A percentile compares a stretch with the other conserved stretches of the same genome.
Conservation (phyloP, 2,113 vertebrate species). For the Melospiza melodia region DNA sequence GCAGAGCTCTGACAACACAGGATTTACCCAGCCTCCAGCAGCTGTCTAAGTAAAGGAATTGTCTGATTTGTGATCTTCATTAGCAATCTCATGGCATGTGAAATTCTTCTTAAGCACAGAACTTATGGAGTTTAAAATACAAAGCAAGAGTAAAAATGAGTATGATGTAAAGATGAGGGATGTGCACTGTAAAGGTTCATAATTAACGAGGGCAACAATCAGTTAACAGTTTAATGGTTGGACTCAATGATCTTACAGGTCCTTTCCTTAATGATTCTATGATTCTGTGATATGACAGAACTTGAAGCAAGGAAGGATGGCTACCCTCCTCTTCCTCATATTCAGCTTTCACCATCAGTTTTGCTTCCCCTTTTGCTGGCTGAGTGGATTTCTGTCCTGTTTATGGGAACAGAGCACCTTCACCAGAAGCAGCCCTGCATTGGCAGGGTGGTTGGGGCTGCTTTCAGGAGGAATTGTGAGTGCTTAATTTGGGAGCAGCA, state of each 20-base stretch:
- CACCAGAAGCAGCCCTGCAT: rapidly evolving
- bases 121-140: neutral
- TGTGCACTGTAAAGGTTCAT: rapidly evolving
- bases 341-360: neutral
- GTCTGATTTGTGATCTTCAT: neutral
- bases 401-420: neutral
- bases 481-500: neutral
- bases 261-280: neutral
- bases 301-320: neutral
- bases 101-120: neutral
- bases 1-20: neutral
- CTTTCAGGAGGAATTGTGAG: neutral
- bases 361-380: neutral
- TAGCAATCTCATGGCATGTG: neutral
- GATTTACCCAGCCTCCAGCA: neutral
- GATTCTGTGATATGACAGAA: neutral
- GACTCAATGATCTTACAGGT: neutral
- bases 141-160: neutral
- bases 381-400: neutral
- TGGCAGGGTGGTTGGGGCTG: rapidly evolving
- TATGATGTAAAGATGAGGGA: neutral
- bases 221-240: neutral
- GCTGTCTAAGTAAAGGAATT: neutral
- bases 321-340: neutral
- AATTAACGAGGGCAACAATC: neutral